Percentiles rank a stretch among this genome's conserved stretches.
phyloP scores from a whole-genome alignment of 1,140 invertebrate genomes.

The Helicoverpa armigera region DNA sequence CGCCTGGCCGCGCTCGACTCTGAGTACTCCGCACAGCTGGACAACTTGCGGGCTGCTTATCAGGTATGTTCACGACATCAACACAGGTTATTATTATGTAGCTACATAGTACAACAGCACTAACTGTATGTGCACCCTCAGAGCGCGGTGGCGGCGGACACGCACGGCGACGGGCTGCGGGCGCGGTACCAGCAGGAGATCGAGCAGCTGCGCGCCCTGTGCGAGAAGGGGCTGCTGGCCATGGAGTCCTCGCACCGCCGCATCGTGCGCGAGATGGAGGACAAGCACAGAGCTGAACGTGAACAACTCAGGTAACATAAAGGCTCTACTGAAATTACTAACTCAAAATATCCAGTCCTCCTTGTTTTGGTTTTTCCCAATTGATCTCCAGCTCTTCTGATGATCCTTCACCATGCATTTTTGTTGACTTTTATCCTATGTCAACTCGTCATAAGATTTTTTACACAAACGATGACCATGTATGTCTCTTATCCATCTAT shows the following conservation, averaged over 20 bases:
- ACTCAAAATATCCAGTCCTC: too few species aligned
- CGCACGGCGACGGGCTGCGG: constrained; percentile 90
- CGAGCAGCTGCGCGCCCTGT: constrained; percentile 93
- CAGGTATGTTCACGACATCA: constrained; percentile 74
- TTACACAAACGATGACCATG: too few species aligned
- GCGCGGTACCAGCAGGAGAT: constrained; percentile 95
- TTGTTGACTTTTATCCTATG: too few species aligned
- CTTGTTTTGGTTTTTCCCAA: too few species aligned
- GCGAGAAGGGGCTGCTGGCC: constrained; percentile 94
- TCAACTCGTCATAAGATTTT: too few species aligned
- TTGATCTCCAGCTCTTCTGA: too few species aligned
- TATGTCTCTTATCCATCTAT: too few species aligned
- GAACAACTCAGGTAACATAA: constrained; percentile 87
- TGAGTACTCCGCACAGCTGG: constrained; percentile 92
- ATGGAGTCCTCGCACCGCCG: constrained; percentile 96
- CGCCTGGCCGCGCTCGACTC: constrained; percentile 90
- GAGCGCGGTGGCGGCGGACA: constrained; percentile 86
- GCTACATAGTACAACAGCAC: too few species aligned
- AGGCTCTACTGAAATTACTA: too few species aligned
- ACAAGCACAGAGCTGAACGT: constrained; percentile 93
- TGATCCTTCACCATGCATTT: too few species aligned
- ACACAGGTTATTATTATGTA: too few species aligned
- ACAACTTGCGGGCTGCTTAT: constrained; percentile 91
- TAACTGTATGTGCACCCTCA: constrained; percentile 42
- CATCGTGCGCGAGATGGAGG: constrained; percentile 93